Base-by-base conservation (phyloP, 2,797 vertebrate species). In the Limosa lapponica region DNA sequence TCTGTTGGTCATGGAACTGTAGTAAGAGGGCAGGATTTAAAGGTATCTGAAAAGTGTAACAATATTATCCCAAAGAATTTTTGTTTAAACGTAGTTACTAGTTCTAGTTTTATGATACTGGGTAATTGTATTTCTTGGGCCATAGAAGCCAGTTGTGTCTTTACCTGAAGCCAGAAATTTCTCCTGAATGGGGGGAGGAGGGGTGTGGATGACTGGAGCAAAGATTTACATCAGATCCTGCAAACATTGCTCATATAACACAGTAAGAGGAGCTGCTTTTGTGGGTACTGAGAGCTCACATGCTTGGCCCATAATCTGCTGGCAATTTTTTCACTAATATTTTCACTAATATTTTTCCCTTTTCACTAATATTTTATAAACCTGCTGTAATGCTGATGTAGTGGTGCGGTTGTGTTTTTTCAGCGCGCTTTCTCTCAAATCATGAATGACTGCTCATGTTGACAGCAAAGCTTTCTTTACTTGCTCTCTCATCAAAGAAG, bases 351-450 rank as follows among this genome's bases (percentile, higher is more conserved):
- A 23, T 46, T 46, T 48, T 48, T 48, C 46, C 46, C 46, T 24
- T 48, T 48, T 87, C 49, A 67, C 19, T 74, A 69, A 25, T 83
- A 41, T 30, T 86, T 93, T 85, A 57, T 65, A 77, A 93, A 77
- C 48, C 9, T 51, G 9, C 46, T 86, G 10, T 70, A 83, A 55
- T 39, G 32, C 39, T 89, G 65, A 23, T 66, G 23, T 36, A 73
- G 46, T 72, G 51, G 32, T 37, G 32, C 0, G 6, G 57, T 84
- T 24, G 7, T 75, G 49, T 25, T 81, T 94, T 75, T 87, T 79
- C 43, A 71, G 32, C 22, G 13, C 34, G 20, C 27, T 83, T 83
- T 87, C 65, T 73, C 43, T 86, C 61, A 86, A 83, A 67, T 48
- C 8, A 11, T 74, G 70, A 82, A 36, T 79, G 64, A 66, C 48